Evolutionary conservation across 2,113 vertebrate species (phyloP).

Genomic region (Porphyrio hochstetteri): DNA sequence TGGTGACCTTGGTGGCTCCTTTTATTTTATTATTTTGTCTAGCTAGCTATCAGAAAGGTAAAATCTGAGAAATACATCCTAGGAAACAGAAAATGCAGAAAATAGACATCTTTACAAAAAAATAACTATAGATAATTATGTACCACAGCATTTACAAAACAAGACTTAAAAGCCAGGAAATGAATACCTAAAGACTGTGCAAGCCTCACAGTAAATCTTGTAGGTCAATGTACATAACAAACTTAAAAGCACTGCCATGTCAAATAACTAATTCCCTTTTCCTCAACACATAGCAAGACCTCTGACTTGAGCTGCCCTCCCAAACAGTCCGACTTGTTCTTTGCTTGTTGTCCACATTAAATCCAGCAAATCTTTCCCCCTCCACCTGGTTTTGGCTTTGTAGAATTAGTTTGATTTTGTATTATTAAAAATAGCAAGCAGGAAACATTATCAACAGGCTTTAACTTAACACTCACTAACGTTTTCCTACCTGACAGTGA

Average conservation of each 20-base stretch:
- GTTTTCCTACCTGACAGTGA: neutral
- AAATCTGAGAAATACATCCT: neutral
- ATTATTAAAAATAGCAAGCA: neutral
- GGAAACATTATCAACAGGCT: neutral
- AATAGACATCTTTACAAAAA: neutral
- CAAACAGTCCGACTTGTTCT: neutral
- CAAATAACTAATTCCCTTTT: neutral
- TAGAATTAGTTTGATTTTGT: neutral
- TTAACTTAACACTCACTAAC: neutral
- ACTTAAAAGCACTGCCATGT: neutral
- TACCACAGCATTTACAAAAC: neutral
- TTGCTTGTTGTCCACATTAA: neutral
- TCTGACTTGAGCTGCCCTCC: neutral
- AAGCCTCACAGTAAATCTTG: neutral
- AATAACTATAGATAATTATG: neutral
- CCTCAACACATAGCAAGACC: neutral
- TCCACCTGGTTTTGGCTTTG: neutral
- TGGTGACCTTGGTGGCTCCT: neutral
- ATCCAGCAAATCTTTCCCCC: neutral
- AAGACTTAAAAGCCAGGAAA: neutral
- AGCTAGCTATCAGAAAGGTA: neutral
- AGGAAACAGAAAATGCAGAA: neutral
- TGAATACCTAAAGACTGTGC: neutral
- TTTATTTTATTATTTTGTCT: conserved; percentile 3
- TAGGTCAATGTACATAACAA: neutral